These are phyloP conservation scores for Pegoplata infirma DNA, from an alignment of 2,888 invertebrate genomes.

Conservation along the genomic window DNA sequence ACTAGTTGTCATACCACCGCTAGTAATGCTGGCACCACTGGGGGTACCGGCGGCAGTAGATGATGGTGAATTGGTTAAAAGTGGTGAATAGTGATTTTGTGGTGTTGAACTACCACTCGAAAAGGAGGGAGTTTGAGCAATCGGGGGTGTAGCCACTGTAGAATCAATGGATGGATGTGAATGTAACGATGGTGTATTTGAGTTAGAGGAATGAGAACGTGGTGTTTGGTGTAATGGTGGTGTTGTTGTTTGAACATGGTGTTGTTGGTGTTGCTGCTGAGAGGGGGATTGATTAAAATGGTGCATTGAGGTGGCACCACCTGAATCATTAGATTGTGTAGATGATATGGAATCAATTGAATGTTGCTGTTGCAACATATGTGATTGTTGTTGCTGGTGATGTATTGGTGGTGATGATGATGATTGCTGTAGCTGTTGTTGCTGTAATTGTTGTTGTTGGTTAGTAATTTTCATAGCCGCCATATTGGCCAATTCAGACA, in stretches of 20 bases:
- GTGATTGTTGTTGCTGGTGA: conserved; percentile 68
- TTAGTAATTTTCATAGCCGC: conserved; percentile 86
- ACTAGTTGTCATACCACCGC: conserved; percentile 66
- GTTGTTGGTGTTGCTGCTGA: conserved; percentile 63
- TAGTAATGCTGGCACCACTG: conserved; percentile 72
- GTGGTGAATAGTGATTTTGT: conserved; percentile 77
- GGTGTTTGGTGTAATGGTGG: conserved; percentile 62
- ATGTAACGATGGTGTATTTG: conserved; percentile 72
- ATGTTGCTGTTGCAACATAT: conserved; percentile 79
- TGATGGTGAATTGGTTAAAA: conserved; percentile 76
- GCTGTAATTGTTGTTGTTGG: conserved; percentile 76
- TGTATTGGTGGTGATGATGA: conserved; percentile 16
- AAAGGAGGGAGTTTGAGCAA: conserved; percentile 72
- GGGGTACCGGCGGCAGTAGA: conserved; percentile 75
- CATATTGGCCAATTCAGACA: conserved; percentile 91
- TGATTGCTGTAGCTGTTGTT: conserved; percentile 62
- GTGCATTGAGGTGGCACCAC: conserved; percentile 61
- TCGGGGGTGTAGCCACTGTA: conserved; percentile 72
- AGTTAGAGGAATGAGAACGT: conserved; percentile 74
- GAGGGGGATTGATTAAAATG: conserved; percentile 63
- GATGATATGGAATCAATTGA: conserved; percentile 78
- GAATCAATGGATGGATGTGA: conserved; percentile 77
- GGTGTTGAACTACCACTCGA: conserved; percentile 77
- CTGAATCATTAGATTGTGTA: conserved; percentile 75
- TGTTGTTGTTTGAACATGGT: conserved; percentile 64